Evolutionary conservation across 2,113 vertebrate species (phyloP), one percentile per base, ranked within the genome.

Genomic region (Lycocorax pyrrhopterus): DNA sequence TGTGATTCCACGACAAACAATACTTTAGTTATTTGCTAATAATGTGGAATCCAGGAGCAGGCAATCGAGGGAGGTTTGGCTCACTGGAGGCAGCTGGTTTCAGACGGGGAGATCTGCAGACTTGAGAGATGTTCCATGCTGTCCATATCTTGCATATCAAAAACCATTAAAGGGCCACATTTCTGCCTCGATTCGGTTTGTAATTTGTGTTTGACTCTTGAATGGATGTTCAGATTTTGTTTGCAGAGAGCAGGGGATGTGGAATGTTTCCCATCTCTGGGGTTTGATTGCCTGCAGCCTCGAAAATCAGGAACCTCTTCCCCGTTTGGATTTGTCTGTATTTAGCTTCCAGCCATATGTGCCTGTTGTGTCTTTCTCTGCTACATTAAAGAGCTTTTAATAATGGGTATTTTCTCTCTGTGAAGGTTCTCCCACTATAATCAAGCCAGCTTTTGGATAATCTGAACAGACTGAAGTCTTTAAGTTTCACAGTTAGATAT

Each of bases 351-450:
- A 92, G 92, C 82, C 88, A 49, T 51, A 74, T 87, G 90, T 73
- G 82, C 87, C 79, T 95, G 72, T 88, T 86, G 72, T 94, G 82
- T 67, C 56, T 93, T 84, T 86, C 84, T 87, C 63, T 80, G 85
- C 64, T 75, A 3, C 87, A 81, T 92, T 94, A 89, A 81, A 84
- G 82, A 85, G 87, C 79, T 88, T 94, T 96, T 96, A 93, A 84
- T 94, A 95, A 86, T 3, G 37, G 75, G 35, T 68, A 62, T 94
- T 96, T 96, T 97, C 88, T 79, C 89, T 81, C 88, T 52, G 47
- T 59, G 93, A 68, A 92, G 56, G 64, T 88, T 91, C 82, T 93
- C 44, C 6, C 55, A 18, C 82, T 93, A 16, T 93, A 96, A 95
- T 96, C 87, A 67, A 96, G 41, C 25, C 82, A 90, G 85, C 47